These are phyloP conservation scores for Mus spicilegus DNA, from an alignment of 2,113 vertebrate species.

Conservation along the genomic window DNA sequence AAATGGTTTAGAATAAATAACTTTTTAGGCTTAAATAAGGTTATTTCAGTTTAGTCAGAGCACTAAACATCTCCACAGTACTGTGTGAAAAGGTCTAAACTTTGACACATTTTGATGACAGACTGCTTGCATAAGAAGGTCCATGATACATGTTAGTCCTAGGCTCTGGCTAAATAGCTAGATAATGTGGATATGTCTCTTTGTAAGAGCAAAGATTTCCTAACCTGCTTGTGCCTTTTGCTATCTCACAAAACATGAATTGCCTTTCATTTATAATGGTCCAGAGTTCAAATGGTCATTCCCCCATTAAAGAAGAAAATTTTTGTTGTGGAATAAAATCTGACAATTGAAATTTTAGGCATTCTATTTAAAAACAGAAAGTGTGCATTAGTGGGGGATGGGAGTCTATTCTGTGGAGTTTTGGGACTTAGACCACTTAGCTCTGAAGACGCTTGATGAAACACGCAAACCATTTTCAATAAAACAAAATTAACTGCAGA, in stretches of 20 bases:
- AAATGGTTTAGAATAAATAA: background rate
- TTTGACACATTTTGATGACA: background rate
- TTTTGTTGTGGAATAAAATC: background rate
- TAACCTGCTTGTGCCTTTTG: background rate
- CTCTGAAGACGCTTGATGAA: background rate
- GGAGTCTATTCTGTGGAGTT: background rate
- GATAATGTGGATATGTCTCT: background rate
- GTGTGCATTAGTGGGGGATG: background rate
- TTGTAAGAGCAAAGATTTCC: background rate
- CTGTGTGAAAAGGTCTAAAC: background rate
- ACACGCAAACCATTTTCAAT: background rate
- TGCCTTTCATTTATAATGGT: background rate
- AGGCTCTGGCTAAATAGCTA: background rate
- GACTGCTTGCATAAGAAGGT: background rate
- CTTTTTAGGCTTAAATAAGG: background rate
- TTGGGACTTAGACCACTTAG: background rate
- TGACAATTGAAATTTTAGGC: background rate
- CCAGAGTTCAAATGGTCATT: background rate
- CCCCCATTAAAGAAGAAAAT: background rate
- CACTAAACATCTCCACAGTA: background rate
- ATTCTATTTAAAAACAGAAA: background rate
- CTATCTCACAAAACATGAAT: background rate
- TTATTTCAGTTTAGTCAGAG: background rate
- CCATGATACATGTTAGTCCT: background rate
- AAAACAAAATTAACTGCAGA: background rate